Conservation (phyloP, 2,113 vertebrate genomes). For the Sinosuthora webbiana region DNA sequence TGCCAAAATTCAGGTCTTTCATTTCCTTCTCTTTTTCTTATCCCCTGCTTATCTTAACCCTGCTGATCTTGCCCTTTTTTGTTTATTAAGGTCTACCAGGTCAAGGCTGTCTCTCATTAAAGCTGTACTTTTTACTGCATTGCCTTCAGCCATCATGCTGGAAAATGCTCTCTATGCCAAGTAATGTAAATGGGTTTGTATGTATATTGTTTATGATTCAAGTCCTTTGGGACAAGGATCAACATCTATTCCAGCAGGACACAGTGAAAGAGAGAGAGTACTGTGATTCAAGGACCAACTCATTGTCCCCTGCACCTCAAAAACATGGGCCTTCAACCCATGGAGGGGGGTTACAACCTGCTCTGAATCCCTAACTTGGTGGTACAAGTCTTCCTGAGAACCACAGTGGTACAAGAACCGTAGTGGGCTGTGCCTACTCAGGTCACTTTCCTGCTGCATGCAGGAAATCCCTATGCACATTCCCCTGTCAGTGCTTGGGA, state of each 20-base stretch:
- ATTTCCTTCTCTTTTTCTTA: neutral
- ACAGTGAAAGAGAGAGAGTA: neutral
- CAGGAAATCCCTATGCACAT: neutral
- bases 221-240: neutral
- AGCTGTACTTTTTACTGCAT: neutral
- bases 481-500: neutral
- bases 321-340: neutral
- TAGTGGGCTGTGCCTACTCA: neutral
- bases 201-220: neutral
- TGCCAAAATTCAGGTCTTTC: neutral
- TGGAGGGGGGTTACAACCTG: neutral
- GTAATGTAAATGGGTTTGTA: neutral
- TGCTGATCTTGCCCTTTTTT: neutral
- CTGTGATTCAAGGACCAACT: neutral
- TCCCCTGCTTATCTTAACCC: neutral
- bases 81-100: neutral
- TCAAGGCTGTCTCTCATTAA: neutral
- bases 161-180: neutral
- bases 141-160: neutral
- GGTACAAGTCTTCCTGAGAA: neutral
- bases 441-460: neutral
- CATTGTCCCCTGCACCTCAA: neutral
- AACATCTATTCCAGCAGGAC: neutral
- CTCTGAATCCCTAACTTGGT: neutral
- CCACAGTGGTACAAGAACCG: neutral